Conservation (phyloP, 2,113 vertebrate species). For the Amphilophus citrinellus region DNA sequence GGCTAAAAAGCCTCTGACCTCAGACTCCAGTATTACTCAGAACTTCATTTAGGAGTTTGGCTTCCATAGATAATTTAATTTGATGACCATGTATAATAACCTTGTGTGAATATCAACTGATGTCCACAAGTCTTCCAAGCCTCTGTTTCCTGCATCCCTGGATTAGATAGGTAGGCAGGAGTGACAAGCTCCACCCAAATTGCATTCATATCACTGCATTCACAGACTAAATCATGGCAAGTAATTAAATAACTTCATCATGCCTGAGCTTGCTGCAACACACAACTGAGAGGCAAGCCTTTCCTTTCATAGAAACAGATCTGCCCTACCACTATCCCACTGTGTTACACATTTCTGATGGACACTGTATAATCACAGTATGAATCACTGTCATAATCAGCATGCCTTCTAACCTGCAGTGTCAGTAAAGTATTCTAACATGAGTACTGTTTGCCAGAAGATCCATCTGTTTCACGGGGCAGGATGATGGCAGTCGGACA, state of each 20-base stretch:
- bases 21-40: not conserved
- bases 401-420: constrained; percentile 30
- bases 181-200: not conserved
- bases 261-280: not conserved
- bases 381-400: constrained; percentile 41
- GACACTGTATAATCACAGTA: constrained; percentile 34
- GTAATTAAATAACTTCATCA: constrained; percentile 1
- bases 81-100: not conserved
- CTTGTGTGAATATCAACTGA: not conserved
- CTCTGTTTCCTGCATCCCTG: not conserved
- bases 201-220: not conserved
- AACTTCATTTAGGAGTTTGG: not conserved
- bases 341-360: constrained; percentile 7
- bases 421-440: constrained; percentile 45
- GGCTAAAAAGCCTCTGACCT: not conserved
- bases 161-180: not conserved
- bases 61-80: constrained; percentile 23
- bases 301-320: constrained; percentile 15
- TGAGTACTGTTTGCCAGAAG: constrained; percentile 28
- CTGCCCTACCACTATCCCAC: not conserved
- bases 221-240: not conserved
- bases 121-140: not conserved
- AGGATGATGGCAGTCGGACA: constrained; percentile 39
- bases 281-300: not conserved
- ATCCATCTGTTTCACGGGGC: constrained; percentile 51